Conservation (phyloP, 2,797 vertebrate genomes). For the Sebastes oblongus region DNA sequence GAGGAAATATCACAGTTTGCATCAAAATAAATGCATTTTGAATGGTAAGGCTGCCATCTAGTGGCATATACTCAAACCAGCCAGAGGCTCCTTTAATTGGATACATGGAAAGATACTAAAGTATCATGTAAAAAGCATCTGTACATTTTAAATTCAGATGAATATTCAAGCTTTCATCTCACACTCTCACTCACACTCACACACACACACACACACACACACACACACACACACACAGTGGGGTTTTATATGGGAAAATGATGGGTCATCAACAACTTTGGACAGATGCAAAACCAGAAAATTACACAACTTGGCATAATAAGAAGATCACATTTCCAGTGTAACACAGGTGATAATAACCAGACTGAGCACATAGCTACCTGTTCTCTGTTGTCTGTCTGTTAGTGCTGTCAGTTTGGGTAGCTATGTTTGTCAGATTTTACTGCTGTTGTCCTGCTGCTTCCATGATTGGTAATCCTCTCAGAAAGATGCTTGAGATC, state of each 20-base stretch:
- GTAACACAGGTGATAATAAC: neutral
- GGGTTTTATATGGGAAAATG: neutral
- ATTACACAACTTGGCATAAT: neutral
- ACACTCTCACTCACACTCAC: neutral
- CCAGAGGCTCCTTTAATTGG: neutral
- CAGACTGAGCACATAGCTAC: neutral
- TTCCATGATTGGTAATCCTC: neutral
- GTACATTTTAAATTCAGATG: neutral
- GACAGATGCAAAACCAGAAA: neutral
- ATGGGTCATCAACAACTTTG: neutral
- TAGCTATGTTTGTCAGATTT: neutral
- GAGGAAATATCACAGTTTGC: no score
- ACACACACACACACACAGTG: neutral
- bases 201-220: no score
- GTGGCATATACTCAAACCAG: neutral
- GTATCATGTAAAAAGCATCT: neutral
- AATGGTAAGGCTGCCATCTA: constrained; percentile 55
- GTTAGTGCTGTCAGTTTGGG: neutral
- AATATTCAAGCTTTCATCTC: neutral
- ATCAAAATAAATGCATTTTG: neutral
- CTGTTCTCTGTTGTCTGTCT: neutral
- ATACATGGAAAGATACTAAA: neutral
- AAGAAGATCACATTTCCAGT: neutral
- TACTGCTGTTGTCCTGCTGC: neutral
- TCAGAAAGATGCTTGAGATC: neutral